These are phyloP conservation scores for Oncopeltus fasciatus DNA, from an alignment of 1,140 invertebrate species.

Conservation along the genomic window DNA sequence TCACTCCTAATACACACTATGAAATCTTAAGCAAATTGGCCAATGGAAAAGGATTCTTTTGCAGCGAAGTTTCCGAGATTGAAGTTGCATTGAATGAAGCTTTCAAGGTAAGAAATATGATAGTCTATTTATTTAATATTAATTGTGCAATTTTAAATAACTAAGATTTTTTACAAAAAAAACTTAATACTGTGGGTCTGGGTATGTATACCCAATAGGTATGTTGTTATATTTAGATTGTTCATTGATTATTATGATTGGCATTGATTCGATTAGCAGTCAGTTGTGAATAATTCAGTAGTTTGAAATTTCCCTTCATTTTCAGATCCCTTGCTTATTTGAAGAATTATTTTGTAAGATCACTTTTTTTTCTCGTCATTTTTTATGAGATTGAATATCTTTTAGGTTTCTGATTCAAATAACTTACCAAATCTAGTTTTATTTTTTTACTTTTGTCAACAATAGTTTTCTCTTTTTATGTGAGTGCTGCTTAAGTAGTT, in stretches of 20 bases:
- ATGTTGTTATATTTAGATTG: neutral
- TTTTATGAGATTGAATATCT: no score
- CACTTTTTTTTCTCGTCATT: no score
- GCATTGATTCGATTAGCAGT: neutral
- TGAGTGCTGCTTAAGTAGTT: no score
- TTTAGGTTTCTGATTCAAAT: no score
- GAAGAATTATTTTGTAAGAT: no score
- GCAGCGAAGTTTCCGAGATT: slow-evolving; percentile 58
- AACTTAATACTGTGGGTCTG: neutral
- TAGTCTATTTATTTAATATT: neutral
- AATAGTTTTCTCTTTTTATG: no score
- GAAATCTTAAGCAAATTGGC: slow-evolving; percentile 82
- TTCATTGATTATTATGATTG: neutral
- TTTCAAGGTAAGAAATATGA: slow-evolving; percentile 35
- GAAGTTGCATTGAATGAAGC: slow-evolving; percentile 48
- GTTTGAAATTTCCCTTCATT: no score
- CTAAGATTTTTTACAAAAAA: neutral
- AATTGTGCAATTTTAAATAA: neutral
- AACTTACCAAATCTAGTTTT: no score
- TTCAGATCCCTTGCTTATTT: no score
- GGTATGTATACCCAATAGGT: neutral
- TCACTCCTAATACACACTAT: slow-evolving; percentile 65
- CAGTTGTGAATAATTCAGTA: no score
- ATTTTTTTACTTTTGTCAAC: no score
- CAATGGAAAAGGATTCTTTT: slow-evolving; percentile 62